These are phyloP conservation scores for Aeoliscus strigatus DNA, from an alignment of 2,797 vertebrate species.

Conservation along the genomic window DNA sequence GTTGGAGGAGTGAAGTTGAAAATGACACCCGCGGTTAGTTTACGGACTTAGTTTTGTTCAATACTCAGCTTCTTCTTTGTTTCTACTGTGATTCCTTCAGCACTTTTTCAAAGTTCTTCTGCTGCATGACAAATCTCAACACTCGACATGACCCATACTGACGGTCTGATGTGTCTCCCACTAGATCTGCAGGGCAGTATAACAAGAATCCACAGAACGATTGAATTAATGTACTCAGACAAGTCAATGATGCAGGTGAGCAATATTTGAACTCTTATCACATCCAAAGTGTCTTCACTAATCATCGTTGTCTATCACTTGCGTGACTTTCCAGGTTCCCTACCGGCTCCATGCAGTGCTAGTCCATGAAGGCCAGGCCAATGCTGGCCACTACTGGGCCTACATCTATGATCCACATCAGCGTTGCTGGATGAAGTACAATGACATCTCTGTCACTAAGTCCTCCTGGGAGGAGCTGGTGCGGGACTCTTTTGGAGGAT, in stretches of 20 bases:
- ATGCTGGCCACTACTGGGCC: conserved; percentile 98
- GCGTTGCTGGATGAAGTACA: conserved; percentile 97
- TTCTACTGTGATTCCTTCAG: not conserved
- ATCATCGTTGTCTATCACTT: not conserved
- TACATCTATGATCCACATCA: conserved; percentile 94
- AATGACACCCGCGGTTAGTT: conserved; percentile 96
- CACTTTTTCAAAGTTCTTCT: not conserved
- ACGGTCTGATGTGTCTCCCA: conserved; percentile 3
- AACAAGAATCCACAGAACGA: conserved; percentile 93
- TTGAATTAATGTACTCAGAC: conserved; percentile 97
- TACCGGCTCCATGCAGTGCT: conserved; percentile 94
- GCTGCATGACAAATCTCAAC: not conserved
- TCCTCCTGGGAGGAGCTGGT: conserved; percentile 98
- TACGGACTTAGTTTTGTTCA: too few species aligned
- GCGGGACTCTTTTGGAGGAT: conserved; percentile 96
- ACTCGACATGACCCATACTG: not conserved
- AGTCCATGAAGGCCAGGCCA: conserved; percentile 97
- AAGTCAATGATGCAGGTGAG: conserved; percentile 97
- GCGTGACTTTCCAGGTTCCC: conserved; percentile 78
- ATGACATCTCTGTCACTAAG: conserved; percentile 96
- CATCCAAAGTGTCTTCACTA: not conserved
- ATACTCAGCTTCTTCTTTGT: conserved; percentile 16
- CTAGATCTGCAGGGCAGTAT: conserved; percentile 96
- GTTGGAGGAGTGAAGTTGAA: conserved; percentile 98
- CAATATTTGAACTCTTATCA: not conserved